These are phyloP conservation scores for Chalcosyrphus nemorum DNA, from an alignment of 2,888 invertebrate genomes.

Conservation along the genomic window DNA sequence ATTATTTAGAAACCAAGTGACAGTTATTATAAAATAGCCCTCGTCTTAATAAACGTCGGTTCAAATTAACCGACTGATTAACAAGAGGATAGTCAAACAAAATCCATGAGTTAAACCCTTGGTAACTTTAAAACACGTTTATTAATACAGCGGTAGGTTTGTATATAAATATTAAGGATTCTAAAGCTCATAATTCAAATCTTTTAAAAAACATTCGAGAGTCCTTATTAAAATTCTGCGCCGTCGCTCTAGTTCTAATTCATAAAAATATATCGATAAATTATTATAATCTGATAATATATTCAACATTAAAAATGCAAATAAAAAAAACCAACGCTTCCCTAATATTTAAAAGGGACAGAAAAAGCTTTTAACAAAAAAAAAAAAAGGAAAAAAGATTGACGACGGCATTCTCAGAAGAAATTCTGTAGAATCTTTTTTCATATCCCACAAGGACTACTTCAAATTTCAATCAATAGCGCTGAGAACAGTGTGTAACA, in stretches of 20 bases:
- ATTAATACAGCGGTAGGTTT: too few relatives aligned
- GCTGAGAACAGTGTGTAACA: constrained; percentile 68
- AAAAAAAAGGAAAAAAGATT: constrained; percentile 29
- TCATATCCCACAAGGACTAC: constrained; percentile 56
- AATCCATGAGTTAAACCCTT: too few relatives aligned
- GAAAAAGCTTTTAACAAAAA: constrained; percentile 33
- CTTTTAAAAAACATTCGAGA: too few relatives aligned
- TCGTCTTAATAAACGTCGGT: too few relatives aligned
- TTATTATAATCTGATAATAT: constrained; percentile 58
- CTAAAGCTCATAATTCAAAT: too few relatives aligned
- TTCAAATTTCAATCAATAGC: constrained; percentile 70
- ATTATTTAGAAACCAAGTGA: too few relatives aligned
- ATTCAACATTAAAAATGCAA: constrained; percentile 46
- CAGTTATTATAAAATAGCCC: too few relatives aligned
- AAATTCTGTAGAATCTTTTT: constrained; percentile 59
- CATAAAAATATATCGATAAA: constrained; percentile 32
- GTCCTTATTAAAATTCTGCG: constrained; percentile 1
- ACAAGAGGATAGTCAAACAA: too few relatives aligned
- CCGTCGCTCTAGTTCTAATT: constrained; percentile 21
- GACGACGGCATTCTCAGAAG: constrained; percentile 44
- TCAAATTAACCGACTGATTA: too few relatives aligned
- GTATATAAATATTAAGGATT: too few relatives aligned
- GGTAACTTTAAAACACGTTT: too few relatives aligned
- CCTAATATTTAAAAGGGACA: constrained; percentile 49
- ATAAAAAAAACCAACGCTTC: constrained; percentile 34